These are phyloP conservation scores for Eubasilissa splendida DNA, from an alignment of 2,888 invertebrate genomes.

Conservation along the genomic window DNA sequence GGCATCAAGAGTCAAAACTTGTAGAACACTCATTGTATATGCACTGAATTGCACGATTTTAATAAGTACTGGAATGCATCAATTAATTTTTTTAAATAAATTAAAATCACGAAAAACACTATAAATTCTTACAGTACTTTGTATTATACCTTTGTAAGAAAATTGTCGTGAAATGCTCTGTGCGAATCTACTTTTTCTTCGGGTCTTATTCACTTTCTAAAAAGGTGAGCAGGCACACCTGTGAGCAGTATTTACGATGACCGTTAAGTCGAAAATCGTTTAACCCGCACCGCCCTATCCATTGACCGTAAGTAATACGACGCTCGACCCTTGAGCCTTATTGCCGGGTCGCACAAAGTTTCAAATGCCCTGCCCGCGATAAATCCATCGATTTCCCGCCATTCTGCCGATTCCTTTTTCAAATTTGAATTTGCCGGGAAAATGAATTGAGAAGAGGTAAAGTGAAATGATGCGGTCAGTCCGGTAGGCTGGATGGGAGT, in stretches of 20 bases:
- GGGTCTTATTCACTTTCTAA: constrained; percentile 18
- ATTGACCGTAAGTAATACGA: constrained; percentile 52
- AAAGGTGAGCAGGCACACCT: constrained; percentile 44
- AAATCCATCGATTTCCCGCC: constrained; percentile 23
- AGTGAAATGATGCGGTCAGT: constrained; percentile 23
- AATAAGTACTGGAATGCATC: too few relatives aligned
- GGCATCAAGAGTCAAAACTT: too few relatives aligned
- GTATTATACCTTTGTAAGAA: not conserved
- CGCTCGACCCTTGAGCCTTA: constrained; percentile 32
- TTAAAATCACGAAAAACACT: too few relatives aligned
- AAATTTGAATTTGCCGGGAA: constrained; percentile 24
- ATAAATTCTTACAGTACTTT: too few relatives aligned
- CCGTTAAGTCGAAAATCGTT: constrained; percentile 54
- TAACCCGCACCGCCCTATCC: constrained; percentile 45
- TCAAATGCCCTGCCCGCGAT: constrained; percentile 13
- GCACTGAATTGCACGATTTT: too few relatives aligned
- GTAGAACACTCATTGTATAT: too few relatives aligned
- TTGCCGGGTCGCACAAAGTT: constrained; percentile 27
- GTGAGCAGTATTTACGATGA: constrained; percentile 45
- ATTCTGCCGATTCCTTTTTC: constrained; percentile 23
- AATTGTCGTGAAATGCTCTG: constrained; percentile 18
- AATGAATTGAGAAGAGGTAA: constrained; percentile 9
- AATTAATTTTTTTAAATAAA: too few relatives aligned
- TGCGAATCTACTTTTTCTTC: constrained; percentile 7
- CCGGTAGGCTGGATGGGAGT: too few relatives aligned